Base-by-base conservation (phyloP, 2,888 invertebrate genomes). In the Hyles lineata region DNA sequence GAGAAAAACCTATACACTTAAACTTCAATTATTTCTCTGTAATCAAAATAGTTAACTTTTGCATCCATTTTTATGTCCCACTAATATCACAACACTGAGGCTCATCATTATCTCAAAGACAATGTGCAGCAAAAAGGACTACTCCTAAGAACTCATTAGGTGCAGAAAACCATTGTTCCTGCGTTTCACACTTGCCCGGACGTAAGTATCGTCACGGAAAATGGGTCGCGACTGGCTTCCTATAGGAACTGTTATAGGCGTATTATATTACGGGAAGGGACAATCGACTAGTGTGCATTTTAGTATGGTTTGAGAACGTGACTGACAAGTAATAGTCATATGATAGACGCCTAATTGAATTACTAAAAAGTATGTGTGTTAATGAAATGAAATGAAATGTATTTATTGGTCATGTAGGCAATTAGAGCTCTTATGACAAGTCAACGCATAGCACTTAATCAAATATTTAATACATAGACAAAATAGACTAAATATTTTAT, bases 201-300 rank as follows among this genome's bases (percentile, higher is more conserved):
- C 70, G 72, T 63, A 29, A 67, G 72, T 55, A 61, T 69, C 52
- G 72, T 73, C 50, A 61, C 69, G 55, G 73, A 29, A 78, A 78
- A 72, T 72, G 52, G 72, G 74, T 70, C 73, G 72, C 25, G 29
- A 11, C 21, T 9, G 35, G 55, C 62, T 58, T 58, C 32, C 23
- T 21, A 23, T 21, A 43, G 32, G 29, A 21, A 23, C 50, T 55
- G 21, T 25, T 52, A 60, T 29, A 19, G 17, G n/a, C 23, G 23
- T 23, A 67, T 50, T 23, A n/a, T 25, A 25, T 17, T 15, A 25
- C 70, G 71, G 61, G 50, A 43, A 23, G 21, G 19, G 25, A 21
- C 50, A 17, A 32, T 35, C 58, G 32, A 17, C 15, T 15, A 59
- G n/a, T 60, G 6, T 59, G 15, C 5, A 61, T 61, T 25, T 61